Evolutionary conservation across 64 coral and sea anemone species (phyloP).

Genomic region (Stylophora pistillata): DNA sequence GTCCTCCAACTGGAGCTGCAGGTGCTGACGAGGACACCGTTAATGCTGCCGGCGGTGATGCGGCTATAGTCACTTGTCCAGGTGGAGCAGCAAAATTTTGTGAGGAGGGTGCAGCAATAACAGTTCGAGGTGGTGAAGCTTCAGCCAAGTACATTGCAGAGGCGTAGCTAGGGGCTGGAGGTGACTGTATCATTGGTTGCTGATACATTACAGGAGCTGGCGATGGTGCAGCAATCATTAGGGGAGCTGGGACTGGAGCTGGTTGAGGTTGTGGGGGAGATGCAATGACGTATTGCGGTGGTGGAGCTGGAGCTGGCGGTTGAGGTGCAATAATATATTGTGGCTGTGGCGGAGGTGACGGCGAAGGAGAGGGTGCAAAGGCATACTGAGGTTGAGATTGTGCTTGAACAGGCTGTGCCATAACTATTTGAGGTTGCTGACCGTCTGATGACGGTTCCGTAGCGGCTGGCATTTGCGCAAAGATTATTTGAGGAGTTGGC

Average conservation of each 20-base stretch:
- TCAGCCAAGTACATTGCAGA: not conserved
- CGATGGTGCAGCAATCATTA: not conserved
- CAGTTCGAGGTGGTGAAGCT: not conserved
- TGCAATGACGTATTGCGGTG: slow-evolving; percentile 2
- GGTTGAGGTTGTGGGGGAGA: not conserved
- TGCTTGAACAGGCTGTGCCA: slow-evolving; percentile 8
- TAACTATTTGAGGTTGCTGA: slow-evolving; percentile 21
- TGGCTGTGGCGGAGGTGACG: not conserved
- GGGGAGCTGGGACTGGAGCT: not conserved
- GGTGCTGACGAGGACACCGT: not conserved
- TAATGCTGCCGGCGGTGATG: slow-evolving; percentile 19
- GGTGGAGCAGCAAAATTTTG: not conserved
- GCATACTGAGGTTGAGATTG: not conserved
- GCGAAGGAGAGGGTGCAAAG: not conserved
- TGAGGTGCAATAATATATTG: not conserved
- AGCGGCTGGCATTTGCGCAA: not conserved
- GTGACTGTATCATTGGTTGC: not conserved
- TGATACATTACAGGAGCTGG: not conserved
- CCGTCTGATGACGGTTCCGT: not conserved
- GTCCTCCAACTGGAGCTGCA: not conserved
- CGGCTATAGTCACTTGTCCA: not conserved
- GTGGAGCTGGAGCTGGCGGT: not conserved
- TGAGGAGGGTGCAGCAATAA: not conserved
- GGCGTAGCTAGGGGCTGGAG: not conserved
- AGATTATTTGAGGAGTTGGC: slow-evolving; percentile 16